These are phyloP conservation scores for Dipodomys stephensi DNA, from an alignment of 2,113 vertebrate species.

Conservation along the genomic window DNA sequence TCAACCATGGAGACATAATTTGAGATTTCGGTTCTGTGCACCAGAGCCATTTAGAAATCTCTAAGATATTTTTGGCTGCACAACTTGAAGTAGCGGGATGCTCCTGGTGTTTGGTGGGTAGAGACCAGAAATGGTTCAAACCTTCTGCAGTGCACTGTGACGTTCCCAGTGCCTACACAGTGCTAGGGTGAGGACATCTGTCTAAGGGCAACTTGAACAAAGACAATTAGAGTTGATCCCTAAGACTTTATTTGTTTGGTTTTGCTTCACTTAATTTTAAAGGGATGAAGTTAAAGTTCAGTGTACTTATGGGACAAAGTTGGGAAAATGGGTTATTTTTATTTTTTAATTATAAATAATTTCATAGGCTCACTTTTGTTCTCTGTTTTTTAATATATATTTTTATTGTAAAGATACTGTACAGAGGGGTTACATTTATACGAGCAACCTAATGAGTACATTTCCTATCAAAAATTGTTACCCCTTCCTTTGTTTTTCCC, in stretches of 20 bases:
- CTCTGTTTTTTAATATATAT: too few species aligned
- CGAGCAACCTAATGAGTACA: too few species aligned
- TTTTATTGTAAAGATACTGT: too few species aligned
- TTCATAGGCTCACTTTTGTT: too few species aligned
- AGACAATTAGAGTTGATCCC: neutral
- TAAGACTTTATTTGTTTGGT: neutral
- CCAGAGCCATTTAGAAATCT: neutral
- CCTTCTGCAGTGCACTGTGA: neutral
- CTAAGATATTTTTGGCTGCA: neutral
- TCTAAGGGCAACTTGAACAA: neutral
- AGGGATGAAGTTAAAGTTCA: neutral
- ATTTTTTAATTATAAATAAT: too few species aligned
- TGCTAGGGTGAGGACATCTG: neutral
- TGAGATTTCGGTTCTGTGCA: neutral
- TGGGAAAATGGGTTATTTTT: too few species aligned
- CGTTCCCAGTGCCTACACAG: too few species aligned
- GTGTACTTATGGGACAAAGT: neutral
- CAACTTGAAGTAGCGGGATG: accelerated
- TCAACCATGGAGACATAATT: neutral
- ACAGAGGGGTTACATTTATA: too few species aligned
- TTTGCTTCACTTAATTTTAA: neutral
- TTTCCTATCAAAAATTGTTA: too few species aligned
- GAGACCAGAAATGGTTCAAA: neutral
- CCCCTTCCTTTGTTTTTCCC: too few species aligned
- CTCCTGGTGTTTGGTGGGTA: neutral